A percentile compares a stretch with the other conserved stretches of the same genome.
These are phyloP conservation scores for Dermochelys coriacea DNA, from an alignment of 2,797 vertebrate genomes.

Conservation along the genomic window DNA sequence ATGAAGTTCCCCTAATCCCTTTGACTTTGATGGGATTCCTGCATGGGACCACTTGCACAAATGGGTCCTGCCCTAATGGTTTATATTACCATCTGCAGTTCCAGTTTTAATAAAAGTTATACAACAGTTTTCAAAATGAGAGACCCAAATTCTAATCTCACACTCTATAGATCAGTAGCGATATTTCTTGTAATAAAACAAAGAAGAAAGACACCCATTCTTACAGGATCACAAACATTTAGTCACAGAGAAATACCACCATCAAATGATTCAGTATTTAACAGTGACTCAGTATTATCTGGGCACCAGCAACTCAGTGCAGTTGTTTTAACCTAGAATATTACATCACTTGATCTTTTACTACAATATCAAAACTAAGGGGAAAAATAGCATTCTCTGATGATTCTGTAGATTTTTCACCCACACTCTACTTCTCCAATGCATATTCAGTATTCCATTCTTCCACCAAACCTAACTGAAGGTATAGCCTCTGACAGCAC, in stretches of 20 bases:
- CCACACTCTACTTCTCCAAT: neutral
- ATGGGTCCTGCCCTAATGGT: neutral
- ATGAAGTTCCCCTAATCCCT: neutral
- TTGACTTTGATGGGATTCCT: neutral
- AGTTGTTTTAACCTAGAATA: neutral
- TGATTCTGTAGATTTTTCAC: neutral
- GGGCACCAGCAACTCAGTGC: neutral
- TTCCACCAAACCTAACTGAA: neutral
- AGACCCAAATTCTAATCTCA: neutral
- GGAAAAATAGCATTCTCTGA: neutral
- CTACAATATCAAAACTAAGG: neutral
- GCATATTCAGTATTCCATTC: neutral
- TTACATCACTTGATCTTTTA: neutral
- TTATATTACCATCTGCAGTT: neutral
- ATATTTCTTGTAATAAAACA: neutral
- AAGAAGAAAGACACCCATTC: neutral
- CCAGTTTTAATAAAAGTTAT: neutral
- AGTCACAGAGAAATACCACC: constrained; percentile 58
- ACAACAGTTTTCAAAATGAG: neutral
- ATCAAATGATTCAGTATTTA: neutral
- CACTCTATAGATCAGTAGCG: neutral
- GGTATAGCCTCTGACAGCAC: neutral
- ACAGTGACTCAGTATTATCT: neutral
- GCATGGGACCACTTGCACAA: neutral
- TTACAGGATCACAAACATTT: neutral